Evolutionary conservation across 2,113 vertebrate species (phyloP).

Genomic region (Phaethornis superciliosus): DNA sequence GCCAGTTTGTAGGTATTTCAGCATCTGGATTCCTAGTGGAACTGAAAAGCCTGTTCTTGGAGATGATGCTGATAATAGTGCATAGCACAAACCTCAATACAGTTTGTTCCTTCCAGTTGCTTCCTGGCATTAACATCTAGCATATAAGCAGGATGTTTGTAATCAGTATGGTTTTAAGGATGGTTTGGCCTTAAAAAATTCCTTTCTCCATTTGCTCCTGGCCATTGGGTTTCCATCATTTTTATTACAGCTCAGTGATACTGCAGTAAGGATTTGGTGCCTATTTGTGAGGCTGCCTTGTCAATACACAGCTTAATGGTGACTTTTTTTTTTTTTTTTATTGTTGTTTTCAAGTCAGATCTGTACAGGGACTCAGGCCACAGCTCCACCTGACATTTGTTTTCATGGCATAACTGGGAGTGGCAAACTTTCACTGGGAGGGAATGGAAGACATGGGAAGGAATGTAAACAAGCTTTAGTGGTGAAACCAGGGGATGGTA

Average conservation of each 20-base stretch:
- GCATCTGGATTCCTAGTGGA: not conserved
- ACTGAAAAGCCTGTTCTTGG: not conserved
- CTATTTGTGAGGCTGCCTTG: not conserved
- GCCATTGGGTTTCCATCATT: not conserved
- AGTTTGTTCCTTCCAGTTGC: not conserved
- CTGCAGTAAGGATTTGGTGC: fast-evolving
- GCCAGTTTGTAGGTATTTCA: not conserved
- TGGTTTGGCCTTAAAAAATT: not conserved
- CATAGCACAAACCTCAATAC: not conserved
- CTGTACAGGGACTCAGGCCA: not conserved
- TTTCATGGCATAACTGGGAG: not conserved
- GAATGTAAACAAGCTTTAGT: not conserved
- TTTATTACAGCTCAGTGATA: not conserved
- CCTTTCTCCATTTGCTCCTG: not conserved
- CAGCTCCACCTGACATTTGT: not conserved
- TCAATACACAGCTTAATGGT: fast-evolving
- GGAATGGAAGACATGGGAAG: not conserved
- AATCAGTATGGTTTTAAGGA: not conserved
- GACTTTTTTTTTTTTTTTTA: not conserved
- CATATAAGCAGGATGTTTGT: not conserved
- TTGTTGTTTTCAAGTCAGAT: not conserved
- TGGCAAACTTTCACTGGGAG: not conserved
- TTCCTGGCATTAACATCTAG: not conserved
- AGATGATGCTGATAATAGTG: not conserved
- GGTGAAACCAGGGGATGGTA: not conserved